Base-by-base conservation (phyloP, 2,113 vertebrate species). In the Hylia prasina region DNA sequence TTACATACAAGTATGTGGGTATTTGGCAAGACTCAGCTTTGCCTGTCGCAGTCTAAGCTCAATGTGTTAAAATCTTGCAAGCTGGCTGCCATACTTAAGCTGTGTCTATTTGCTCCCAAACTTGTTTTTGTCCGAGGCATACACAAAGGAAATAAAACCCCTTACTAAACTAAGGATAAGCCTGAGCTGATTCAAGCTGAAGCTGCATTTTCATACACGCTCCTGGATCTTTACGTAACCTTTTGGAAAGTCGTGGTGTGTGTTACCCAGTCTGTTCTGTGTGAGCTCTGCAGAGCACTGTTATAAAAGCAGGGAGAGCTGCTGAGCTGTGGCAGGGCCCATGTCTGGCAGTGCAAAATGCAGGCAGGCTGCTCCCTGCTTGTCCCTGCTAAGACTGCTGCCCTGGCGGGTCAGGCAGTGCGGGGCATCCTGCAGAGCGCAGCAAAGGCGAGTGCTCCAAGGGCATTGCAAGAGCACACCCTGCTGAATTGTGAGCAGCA, bases 381-480 rank as follows among this genome's bases (percentile, higher is more conserved):
- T 8, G 1, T 15, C 47, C 72, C 56, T 44, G 65, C 81, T 44
- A 75, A 58, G 7, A 4, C 27, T 44, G 87, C 61, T 92, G 75
- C 71, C 44, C 57, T 2, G 10, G 1, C 0, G 15, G 68, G 33
- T 9, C 40, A 27, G 53, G 76, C 58, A 35, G 54, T 3, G 17
- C 0, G 0, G 73, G n/a, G 81, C 33, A 24, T 23, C 4, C 71
- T 91, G 39, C 58, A 81, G 77, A 65, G 69, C 54, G 22, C 63
- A 25, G 82, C 1, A 0, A 39, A 91, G 86, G 37, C 0, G 0
- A 37, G 28, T 5, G 54, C 60, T 71, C 1, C 1, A 7, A 65
- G 60, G 39, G 33, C 39, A 24, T 2, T 2, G 16, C 88, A 78
- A 78, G 66, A 94, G 40, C 75, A 68, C 25, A 8, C 50, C 28